Evolutionary conservation across 2,888 invertebrate species (phyloP), one percentile per base, ranked within the genome.

Genomic region (Andrena hattorfiana): DNA sequence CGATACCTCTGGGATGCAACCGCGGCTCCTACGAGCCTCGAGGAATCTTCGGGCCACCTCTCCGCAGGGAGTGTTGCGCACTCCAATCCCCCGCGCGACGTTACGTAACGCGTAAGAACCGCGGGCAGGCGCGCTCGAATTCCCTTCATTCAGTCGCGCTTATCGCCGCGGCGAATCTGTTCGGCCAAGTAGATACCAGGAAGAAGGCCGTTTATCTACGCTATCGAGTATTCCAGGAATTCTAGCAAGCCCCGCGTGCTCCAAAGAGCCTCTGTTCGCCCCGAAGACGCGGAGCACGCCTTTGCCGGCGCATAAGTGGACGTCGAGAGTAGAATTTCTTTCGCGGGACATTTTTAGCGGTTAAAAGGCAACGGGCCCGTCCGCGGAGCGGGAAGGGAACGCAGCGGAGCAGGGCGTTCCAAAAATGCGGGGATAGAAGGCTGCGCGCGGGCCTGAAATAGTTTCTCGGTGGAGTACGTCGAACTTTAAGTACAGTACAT

Each of bases 401-500:
- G 13, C 51, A 32, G 62, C 13, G 42, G 42, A 13, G 42, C 42
- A 42, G 48, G 30, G 66, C 74, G 74, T 74, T 75, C 73, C 81
- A 75, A 83, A 83, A 81, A 75, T 70, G 74, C 77, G 67, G n/a
- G 49, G 74, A 70, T 66, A 77, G 81, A 62, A 23, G 28, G 64
- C 68, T 72, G 71, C 59, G 66, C 51, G 76, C 67, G 74, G 82
- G 77, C 67, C 78, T 77, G 87, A 86, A 85, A 87, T 81, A 85
- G 85, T 80, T 56, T 69, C 64, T 54, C 64, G 67, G 23, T 26
- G 56, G 83, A 74, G 87, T 87, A 86, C 87, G 85, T 84, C 87
- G 87, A 87, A 87, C 87, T 86, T 81, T 87, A 74, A 82, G 78
- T 77, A 79, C 77, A 60, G 79, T 79, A 78, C 84, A 68, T 86